phyloP scores from a whole-genome alignment of 2,888 invertebrate species.

The Acleris holmiana region DNA sequence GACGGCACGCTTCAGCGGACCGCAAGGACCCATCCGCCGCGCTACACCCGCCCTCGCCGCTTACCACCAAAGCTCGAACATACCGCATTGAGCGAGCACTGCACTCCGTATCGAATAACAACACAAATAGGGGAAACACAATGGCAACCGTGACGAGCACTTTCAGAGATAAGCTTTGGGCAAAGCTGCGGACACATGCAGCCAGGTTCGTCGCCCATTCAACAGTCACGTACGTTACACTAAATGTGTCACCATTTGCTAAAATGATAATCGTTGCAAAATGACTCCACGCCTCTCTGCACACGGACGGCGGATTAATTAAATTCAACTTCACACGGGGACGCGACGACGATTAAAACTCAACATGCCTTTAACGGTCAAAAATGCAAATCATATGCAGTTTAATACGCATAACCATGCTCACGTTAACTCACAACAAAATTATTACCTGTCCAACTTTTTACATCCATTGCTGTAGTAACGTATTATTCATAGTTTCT shows the following conservation, averaged over 20 bases:
- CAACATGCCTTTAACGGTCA: conserved; percentile 52
- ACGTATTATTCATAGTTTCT: conserved; percentile 2
- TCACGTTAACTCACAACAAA: conserved; percentile 53
- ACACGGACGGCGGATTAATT: conserved; percentile 47
- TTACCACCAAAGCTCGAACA: conserved; percentile 59
- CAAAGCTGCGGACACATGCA: conserved; percentile 53
- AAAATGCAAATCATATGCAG: conserved; percentile 63
- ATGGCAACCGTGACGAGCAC: conserved; percentile 60
- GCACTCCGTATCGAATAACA: conserved; percentile 59
- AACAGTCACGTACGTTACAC: conserved; percentile 68
- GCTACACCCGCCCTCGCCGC: conserved; percentile 40
- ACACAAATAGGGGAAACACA: conserved; percentile 62
- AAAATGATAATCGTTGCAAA: conserved; percentile 42
- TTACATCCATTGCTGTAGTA: conserved; percentile 60
- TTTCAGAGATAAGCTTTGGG: conserved; percentile 59
- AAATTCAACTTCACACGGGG: conserved; percentile 50
- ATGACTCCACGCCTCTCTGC: conserved; percentile 39
- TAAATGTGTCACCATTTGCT: conserved; percentile 50
- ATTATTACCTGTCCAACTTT: conserved; percentile 60
- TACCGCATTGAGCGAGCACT: conserved; percentile 45
- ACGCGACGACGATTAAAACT: conserved; percentile 51
- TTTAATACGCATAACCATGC: conserved; percentile 56
- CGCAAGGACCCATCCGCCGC: conserved; percentile 53
- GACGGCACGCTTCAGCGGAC: conserved; percentile 64
- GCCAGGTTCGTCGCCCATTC: conserved; percentile 55